Evolutionary conservation across 2,113 vertebrate genomes (phyloP).

Genomic region (Chroicocephalus ridibundus): DNA sequence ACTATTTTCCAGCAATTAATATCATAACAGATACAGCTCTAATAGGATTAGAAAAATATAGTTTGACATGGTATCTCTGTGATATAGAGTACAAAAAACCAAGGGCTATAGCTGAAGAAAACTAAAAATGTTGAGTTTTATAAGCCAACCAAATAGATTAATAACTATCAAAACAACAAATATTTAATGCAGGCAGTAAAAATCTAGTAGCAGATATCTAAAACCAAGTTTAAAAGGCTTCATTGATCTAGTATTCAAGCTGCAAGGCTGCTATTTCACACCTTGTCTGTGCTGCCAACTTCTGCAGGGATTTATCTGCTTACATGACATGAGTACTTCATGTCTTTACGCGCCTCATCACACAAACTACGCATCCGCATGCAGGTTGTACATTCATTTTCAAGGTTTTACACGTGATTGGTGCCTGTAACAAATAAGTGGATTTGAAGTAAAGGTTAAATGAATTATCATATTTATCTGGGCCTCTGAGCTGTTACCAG

Average conservation of each 20-base stretch:
- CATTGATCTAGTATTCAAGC: background rate
- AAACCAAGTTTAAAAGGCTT: background rate
- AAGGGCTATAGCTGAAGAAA: background rate
- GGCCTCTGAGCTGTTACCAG: background rate
- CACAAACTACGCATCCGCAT: background rate
- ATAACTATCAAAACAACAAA: background rate
- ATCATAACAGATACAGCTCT: conserved; percentile 16
- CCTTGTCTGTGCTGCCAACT: background rate
- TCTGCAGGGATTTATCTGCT: background rate
- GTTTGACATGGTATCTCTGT: background rate
- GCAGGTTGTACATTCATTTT: background rate
- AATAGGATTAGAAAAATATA: conserved; percentile 30
- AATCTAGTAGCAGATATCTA: background rate
- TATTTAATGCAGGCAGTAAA: background rate
- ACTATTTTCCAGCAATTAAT: conserved; percentile 39
- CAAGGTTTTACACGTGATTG: background rate
- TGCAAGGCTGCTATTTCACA: conserved; percentile 16
- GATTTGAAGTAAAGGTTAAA: conserved; percentile 20
- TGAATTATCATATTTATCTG: background rate
- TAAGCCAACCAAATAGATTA: background rate
- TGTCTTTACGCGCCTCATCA: background rate
- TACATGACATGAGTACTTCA: background rate
- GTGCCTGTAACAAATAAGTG: background rate
- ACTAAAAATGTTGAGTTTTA: background rate
- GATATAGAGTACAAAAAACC: background rate